Evolutionary conservation across 2,797 vertebrate genomes (phyloP), one percentile per base, ranked within the genome.

Genomic region (Typhlichthys subterraneus): DNA sequence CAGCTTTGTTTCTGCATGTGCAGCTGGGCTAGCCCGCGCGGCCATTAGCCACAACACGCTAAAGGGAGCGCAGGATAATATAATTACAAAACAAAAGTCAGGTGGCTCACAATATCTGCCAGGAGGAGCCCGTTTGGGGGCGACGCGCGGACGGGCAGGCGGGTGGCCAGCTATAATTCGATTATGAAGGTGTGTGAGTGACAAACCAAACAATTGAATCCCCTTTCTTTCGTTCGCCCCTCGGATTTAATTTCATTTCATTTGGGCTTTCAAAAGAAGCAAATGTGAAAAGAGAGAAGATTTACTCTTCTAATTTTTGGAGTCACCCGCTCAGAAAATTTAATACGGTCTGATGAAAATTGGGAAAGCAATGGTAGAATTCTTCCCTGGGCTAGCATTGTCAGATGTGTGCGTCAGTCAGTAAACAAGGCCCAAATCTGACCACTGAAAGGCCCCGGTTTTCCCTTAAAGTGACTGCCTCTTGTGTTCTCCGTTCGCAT

Each of bases 61-160:
- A 86, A 86, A 88, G 80, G 68, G 83, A 88, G 86, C 81, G 86
- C 85, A 75, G 84, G 86, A 83, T 91, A 91, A 91, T 90, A 90
- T 90, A 88, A 91, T 91, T 91, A 90, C 86, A 86, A 90, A 91
- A 91, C 89, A 91, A 90, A 91, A 91, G 90, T 90, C 90, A 91
- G 89, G 90, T 91, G 90, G 88, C 83, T 83, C 82, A 81, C 73
- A 60, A 75, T 81, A 85, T 83, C 70, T 83, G 86, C 76, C 76
- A 75, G 81, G 63, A 84, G 82, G 69, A 85, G 81, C 83, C 81
- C 79, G 63, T 85, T 85, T 69, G 70, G 80, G 57, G 75, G 80
- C 73, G 82, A 85, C 77, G 78, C 63, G 58, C 75, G 83, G 79
- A 83, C 81, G 86, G 77, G 79, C 85, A 87, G 88, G 85, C 87